Evolutionary conservation across 2,113 vertebrate genomes (phyloP).

Genomic region (Saimiri boliviensis): DNA sequence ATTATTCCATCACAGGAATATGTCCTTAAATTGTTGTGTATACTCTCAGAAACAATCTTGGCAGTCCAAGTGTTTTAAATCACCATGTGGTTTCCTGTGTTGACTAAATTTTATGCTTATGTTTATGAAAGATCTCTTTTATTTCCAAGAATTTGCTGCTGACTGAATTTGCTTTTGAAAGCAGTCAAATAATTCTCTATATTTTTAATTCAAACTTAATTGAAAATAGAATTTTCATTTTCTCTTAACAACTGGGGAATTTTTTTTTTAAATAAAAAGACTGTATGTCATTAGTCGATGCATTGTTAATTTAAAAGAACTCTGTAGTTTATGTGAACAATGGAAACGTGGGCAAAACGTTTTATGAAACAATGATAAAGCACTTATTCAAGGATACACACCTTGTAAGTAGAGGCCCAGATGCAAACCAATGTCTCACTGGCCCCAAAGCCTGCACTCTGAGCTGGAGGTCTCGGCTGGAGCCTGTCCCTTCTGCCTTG

Average conservation of each 20-base stretch:
- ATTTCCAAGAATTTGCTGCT: neutral
- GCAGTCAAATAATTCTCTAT: neutral
- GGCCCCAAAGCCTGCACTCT: neutral
- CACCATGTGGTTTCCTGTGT: neutral
- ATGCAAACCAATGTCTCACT: neutral
- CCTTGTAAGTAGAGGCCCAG: neutral
- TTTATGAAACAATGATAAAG: neutral
- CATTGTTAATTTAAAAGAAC: neutral
- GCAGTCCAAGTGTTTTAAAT: neutral
- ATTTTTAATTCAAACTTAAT: neutral
- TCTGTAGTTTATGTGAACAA: neutral
- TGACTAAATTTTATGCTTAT: neutral
- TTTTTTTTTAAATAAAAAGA: neutral
- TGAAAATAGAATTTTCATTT: neutral
- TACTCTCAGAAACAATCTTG: neutral
- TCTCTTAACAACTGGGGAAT: neutral
- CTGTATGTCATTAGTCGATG: neutral
- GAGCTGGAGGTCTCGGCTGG: rapidly evolving
- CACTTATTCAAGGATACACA: neutral
- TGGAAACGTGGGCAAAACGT: neutral
- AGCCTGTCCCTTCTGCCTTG: neutral
- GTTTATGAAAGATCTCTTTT: conserved; percentile 43
- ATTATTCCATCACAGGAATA: neutral
- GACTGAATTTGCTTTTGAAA: conserved; percentile 25
- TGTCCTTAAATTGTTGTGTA: neutral